phyloP scores from a whole-genome alignment of 2,888 invertebrate genomes.

The Diaperis boleti region DNA sequence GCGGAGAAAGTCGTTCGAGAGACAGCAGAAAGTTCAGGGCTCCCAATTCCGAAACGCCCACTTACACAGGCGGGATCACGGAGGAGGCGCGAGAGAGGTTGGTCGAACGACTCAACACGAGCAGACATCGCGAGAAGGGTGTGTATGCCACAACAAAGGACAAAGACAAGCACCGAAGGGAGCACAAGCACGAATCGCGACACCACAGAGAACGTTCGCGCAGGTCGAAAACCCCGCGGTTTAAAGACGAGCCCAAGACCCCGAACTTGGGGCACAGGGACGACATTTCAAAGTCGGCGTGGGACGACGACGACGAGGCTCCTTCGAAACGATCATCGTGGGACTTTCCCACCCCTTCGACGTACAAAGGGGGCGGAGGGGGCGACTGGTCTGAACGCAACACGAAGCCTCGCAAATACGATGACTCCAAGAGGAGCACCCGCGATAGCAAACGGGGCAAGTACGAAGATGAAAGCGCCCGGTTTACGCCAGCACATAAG shows the following conservation, averaged over 20 bases:
- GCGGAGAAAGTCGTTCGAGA: constrained; percentile 55
- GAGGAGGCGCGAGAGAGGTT: constrained; percentile 81
- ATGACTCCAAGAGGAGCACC: constrained; percentile 50
- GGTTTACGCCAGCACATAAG: constrained; percentile 90
- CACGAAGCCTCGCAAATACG: constrained; percentile 51
- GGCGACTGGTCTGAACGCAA: constrained; percentile 62
- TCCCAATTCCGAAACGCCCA: constrained; percentile 90
- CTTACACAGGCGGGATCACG: constrained; percentile 93
- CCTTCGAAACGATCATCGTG: constrained; percentile 82
- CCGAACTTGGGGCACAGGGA: constrained; percentile 77
- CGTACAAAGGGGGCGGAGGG: constrained; percentile 61
- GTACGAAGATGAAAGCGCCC: constrained; percentile 77
- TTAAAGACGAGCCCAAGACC: constrained; percentile 89
- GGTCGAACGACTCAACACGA: constrained; percentile 71
- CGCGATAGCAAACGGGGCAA: constrained; percentile 52
- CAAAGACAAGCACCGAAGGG: constrained; percentile 52
- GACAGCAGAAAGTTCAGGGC: constrained; percentile 79
- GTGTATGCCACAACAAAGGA: constrained; percentile 78
- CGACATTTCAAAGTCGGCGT: constrained; percentile 77
- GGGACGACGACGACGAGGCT: constrained; percentile 83
- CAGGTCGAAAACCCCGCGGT: constrained; percentile 69
- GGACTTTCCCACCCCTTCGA: constrained; percentile 92
- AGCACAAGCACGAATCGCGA: constrained; percentile 40
- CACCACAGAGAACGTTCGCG: constrained; percentile 50
- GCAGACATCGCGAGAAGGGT: constrained; percentile 75